Percentiles rank a stretch among this genome's conserved stretches.
Conservation (phyloP, 2,113 vertebrate species). For the Tragelaphus imberbis region DNA sequence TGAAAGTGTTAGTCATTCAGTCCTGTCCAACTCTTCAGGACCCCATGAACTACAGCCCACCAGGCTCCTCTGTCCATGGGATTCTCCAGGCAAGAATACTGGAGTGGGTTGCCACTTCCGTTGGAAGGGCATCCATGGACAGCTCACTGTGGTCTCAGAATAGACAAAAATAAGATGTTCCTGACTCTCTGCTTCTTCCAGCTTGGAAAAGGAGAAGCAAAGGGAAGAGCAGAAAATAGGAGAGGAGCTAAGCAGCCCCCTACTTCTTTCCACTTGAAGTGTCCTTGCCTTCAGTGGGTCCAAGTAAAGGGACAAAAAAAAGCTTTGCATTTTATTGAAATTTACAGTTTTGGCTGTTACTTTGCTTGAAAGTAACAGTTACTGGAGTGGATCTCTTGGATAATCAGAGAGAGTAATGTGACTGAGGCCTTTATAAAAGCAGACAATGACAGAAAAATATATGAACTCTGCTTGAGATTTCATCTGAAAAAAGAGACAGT, state of each 20-base stretch:
- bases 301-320: neutral
- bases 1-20: neutral
- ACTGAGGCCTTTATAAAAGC: neutral
- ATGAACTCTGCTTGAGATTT: neutral
- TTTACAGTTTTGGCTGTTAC: neutral
- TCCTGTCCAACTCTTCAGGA: neutral
- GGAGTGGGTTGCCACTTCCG: neutral
- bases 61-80: neutral
- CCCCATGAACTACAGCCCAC: neutral
- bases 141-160: neutral
- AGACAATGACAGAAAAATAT: neutral
- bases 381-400: neutral
- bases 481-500: neutral
- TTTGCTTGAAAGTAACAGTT: neutral
- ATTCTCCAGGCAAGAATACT: neutral
- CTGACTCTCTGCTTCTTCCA: neutral
- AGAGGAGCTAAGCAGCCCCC: accelerated
- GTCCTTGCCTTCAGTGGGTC: neutral
- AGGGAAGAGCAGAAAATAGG: neutral
- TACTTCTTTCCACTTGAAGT: neutral
- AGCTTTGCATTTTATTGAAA: neutral
- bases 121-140: accelerated
- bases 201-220: neutral
- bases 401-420: neutral
- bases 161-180: neutral